Evolutionary conservation across 2,888 invertebrate genomes (phyloP).

Genomic region (Ctena decussata): DNA sequence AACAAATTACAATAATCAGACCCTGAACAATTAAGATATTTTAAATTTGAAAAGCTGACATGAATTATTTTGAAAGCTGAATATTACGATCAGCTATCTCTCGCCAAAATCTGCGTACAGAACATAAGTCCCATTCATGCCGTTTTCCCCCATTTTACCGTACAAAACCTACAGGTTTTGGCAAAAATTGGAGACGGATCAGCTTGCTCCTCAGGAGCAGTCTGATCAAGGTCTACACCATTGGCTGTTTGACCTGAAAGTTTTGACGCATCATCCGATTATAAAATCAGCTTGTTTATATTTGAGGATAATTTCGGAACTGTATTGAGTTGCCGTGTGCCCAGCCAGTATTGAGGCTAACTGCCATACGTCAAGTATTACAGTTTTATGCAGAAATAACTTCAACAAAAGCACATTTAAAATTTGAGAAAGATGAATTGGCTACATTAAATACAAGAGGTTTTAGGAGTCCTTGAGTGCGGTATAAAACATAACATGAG

Average conservation of each 20-base stretch:
- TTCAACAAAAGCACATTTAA: neutral
- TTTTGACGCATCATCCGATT: too few species aligned
- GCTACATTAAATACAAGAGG: too few species aligned
- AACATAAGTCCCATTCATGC: neutral
- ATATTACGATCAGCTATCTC: neutral
- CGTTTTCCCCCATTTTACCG: too few species aligned
- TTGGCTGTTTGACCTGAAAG: too few species aligned
- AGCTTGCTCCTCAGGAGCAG: too few species aligned
- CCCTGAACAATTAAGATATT: neutral
- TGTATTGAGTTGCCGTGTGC: too few species aligned
- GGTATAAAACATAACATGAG: too few species aligned
- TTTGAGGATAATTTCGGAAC: too few species aligned
- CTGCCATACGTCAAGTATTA: neutral
- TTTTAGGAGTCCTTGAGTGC: neutral
- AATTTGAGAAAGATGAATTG: neutral
- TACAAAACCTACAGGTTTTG: too few species aligned
- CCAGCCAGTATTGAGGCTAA: neutral
- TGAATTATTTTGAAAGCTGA: neutral
- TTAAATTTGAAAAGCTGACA: neutral
- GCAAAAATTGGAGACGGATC: too few species aligned
- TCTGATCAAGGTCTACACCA: too few species aligned
- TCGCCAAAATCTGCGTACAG: neutral
- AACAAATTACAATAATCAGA: neutral
- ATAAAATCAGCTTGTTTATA: too few species aligned
- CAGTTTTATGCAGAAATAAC: conserved; percentile 1